Conservation (phyloP, 2,888 invertebrate genomes). For the Sphinx pinastri region DNA sequence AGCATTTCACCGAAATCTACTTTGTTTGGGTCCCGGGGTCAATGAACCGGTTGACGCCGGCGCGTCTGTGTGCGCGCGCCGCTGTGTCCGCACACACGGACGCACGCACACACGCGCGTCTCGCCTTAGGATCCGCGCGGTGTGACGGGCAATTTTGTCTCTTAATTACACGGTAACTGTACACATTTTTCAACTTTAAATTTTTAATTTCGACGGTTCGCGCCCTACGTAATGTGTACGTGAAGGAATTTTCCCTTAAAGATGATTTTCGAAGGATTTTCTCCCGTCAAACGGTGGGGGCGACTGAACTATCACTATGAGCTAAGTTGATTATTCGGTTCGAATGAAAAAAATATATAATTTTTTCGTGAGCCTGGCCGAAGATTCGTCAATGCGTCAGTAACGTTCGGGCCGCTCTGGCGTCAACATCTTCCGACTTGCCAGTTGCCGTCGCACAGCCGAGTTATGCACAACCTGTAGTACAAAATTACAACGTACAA, state of each 20-base stretch:
- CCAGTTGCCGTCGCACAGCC: constrained; percentile 66
- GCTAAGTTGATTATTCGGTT: constrained; percentile 79
- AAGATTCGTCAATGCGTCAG: constrained; percentile 82
- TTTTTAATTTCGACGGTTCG: constrained; percentile 44
- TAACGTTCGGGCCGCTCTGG: constrained; percentile 71
- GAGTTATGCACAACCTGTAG: constrained; percentile 79
- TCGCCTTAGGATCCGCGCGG: constrained; percentile 51
- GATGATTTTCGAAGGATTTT: constrained; percentile 44
- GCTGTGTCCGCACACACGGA: constrained; percentile 56
- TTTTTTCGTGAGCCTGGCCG: constrained; percentile 78
- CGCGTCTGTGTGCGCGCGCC: constrained; percentile 71
- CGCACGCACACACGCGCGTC: constrained; percentile 63
- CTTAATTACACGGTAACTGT: constrained; percentile 67
- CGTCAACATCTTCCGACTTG: constrained; percentile 70
- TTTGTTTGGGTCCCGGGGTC: constrained; percentile 83
- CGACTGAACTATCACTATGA: constrained; percentile 81
- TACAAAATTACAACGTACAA: constrained; percentile 79
- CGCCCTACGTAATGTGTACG: constrained; percentile 33
- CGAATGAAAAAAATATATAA: constrained; percentile 77
- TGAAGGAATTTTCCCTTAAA: constrained; percentile 53
- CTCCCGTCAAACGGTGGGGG: constrained; percentile 53
- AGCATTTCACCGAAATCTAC: constrained; percentile 83
- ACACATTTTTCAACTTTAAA: constrained; percentile 48
- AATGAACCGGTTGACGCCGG: constrained; percentile 73
- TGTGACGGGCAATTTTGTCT: constrained; percentile 64